Conservation (phyloP, 1,140 invertebrate genomes). For the Leptoteleia sp. region DNA sequence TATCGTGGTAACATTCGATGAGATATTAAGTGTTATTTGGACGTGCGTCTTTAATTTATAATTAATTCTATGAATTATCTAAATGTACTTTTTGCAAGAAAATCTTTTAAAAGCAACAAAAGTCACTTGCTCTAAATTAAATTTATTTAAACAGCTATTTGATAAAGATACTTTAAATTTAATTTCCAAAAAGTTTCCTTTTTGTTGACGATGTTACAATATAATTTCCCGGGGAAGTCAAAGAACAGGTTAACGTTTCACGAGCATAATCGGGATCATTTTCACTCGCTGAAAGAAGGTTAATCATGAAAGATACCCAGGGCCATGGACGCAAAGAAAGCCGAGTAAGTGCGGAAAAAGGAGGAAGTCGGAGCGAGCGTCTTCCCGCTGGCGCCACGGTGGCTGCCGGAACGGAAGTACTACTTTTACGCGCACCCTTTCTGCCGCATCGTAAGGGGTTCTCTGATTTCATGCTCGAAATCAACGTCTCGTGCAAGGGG, state of each 20-base stretch:
- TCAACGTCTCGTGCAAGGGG: slow-evolving; percentile 56
- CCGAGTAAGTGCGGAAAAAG: slow-evolving; percentile 32
- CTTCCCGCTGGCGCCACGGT: slow-evolving; percentile 56
- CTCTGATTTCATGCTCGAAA: slow-evolving; percentile 66
- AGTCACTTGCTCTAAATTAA: no score
- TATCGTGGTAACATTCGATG: no score
- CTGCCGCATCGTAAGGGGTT: slow-evolving; percentile 36
- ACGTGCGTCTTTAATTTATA: no score
- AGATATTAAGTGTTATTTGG: no score
- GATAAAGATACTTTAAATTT: no score
- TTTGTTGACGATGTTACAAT: no score
- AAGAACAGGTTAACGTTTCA: slow-evolving; percentile 7
- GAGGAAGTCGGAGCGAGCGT: slow-evolving; percentile 13
- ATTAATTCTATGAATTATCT: no score
- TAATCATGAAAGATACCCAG: slow-evolving; percentile 47
- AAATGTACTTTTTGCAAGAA: no score
- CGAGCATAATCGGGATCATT: slow-evolving; percentile 32
- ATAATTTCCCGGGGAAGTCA: no score
- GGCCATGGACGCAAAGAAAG: slow-evolving; percentile 28
- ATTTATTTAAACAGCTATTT: no score
- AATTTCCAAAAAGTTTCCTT: no score
- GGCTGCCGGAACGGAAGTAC: slow-evolving; percentile 66
- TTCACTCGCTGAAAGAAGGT: slow-evolving; percentile 47
- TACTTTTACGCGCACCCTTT: slow-evolving; percentile 69
- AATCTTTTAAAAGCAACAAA: no score